These are phyloP conservation scores for Heterodera schachtii DNA, from an alignment of 1,140 invertebrate genomes.

Conservation along the genomic window DNA sequence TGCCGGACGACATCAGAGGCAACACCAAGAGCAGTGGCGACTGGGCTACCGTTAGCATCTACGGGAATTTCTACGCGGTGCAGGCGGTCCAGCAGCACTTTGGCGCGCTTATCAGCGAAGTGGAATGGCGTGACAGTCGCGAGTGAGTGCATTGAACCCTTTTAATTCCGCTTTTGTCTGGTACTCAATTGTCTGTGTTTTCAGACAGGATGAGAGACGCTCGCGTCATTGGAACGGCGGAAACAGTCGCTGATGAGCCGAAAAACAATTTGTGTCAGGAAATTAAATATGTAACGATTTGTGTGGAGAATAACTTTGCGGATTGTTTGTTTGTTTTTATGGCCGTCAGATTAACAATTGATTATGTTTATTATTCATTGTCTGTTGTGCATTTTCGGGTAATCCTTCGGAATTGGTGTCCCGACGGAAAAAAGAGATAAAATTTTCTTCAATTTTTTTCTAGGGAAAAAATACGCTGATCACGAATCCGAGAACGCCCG, in stretches of 20 bases:
- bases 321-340: too few species aligned
- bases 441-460: too few species aligned
- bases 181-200: not conserved
- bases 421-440: too few species aligned
- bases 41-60: slow-evolving; percentile 22
- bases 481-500: too few species aligned
- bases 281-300: not conserved
- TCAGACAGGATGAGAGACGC: slow-evolving; percentile 14
- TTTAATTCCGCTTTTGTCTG: too few species aligned
- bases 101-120: slow-evolving; percentile 31
- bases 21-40: slow-evolving; percentile 23
- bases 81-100: slow-evolving; percentile 40
- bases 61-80: slow-evolving; percentile 33
- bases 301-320: too few species aligned
- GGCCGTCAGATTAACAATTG: too few species aligned
- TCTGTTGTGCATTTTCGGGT: too few species aligned
- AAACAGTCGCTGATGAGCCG: slow-evolving; percentile 11
- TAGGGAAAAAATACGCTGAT: too few species aligned
- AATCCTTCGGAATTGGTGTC: too few species aligned
- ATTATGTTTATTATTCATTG: too few species aligned
- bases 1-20: slow-evolving; percentile 36
- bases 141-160: not conserved
- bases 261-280: not conserved
- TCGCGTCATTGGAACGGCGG: slow-evolving; percentile 18
- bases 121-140: slow-evolving; percentile 32